These are phyloP conservation scores for Troglohyphantes excavatus DNA, from an alignment of 2,888 invertebrate species.

Conservation along the genomic window DNA sequence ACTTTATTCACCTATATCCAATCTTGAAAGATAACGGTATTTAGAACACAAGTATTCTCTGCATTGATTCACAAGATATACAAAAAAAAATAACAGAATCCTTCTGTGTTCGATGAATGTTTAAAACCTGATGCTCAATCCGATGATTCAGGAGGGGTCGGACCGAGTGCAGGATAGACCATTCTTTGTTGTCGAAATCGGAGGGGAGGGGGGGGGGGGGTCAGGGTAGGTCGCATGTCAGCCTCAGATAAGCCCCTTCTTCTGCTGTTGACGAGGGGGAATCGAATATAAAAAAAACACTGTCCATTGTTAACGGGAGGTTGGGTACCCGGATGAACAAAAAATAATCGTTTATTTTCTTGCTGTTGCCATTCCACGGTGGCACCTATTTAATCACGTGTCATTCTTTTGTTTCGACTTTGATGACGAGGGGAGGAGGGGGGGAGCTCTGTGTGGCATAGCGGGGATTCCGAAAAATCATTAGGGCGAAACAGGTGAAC, in stretches of 20 bases:
- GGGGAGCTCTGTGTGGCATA: neutral
- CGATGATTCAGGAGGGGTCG: conserved; percentile 1
- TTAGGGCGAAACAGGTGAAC: conserved; percentile 50
- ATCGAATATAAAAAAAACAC: conserved; percentile 26
- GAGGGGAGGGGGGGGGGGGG: too few species aligned
- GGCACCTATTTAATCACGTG: conserved; percentile 51
- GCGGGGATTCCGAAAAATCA: conserved; percentile 35
- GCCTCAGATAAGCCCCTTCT: conserved; percentile 43
- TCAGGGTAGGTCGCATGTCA: conserved; percentile 64
- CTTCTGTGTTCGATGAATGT: neutral
- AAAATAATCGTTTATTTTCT: conserved; percentile 21
- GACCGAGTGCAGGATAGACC: neutral
- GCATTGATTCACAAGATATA: neutral
- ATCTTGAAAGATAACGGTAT: neutral
- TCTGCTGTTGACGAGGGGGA: conserved; percentile 14
- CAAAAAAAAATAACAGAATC: neutral
- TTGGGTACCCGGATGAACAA: conserved; percentile 17
- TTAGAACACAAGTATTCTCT: neutral
- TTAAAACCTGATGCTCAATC: neutral
- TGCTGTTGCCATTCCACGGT: conserved; percentile 10
- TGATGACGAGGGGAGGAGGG: neutral
- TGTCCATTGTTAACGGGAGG: conserved; percentile 60
- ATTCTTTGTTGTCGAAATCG: conserved; percentile 67
- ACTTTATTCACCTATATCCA: too few species aligned
- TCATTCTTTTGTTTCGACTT: conserved; percentile 51